phyloP scores from a whole-genome alignment of 2,797 vertebrate genomes.

The Myotis planiceps region DNA sequence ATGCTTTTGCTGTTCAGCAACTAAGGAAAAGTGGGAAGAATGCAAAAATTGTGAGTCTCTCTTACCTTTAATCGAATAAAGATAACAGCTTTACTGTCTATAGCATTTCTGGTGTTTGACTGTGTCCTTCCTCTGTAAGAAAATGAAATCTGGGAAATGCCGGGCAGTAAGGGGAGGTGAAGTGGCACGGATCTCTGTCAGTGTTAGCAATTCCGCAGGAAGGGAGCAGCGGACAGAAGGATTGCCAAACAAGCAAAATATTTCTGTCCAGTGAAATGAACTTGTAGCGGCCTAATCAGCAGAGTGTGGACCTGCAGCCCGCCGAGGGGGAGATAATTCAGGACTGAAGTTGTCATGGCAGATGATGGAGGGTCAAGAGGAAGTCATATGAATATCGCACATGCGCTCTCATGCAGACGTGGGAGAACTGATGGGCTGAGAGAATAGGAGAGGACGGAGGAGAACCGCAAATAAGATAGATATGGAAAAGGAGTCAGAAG shows the following conservation, averaged over 20 bases:
- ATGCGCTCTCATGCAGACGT: background rate
- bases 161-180: too few species aligned
- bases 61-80: background rate
- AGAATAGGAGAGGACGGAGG: background rate
- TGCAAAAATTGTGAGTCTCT: constrained; percentile 97
- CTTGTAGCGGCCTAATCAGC: background rate
- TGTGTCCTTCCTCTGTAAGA: background rate
- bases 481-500: background rate
- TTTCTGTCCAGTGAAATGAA: background rate
- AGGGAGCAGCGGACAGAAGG: too few species aligned
- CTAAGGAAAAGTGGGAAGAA: constrained; percentile 99
- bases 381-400: background rate
- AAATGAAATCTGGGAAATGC: background rate
- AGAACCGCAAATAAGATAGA: background rate
- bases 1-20: constrained; percentile 98
- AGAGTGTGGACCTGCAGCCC: background rate
- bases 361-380: background rate
- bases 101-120: background rate
- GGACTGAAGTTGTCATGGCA: background rate
- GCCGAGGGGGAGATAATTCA: background rate
- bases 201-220: too few species aligned
- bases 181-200: too few species aligned
- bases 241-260: too few species aligned
- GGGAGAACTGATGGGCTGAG: background rate
- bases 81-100: background rate